Conservation (phyloP, 2,797 vertebrate species). For the Oreonectes daqikongensis region DNA sequence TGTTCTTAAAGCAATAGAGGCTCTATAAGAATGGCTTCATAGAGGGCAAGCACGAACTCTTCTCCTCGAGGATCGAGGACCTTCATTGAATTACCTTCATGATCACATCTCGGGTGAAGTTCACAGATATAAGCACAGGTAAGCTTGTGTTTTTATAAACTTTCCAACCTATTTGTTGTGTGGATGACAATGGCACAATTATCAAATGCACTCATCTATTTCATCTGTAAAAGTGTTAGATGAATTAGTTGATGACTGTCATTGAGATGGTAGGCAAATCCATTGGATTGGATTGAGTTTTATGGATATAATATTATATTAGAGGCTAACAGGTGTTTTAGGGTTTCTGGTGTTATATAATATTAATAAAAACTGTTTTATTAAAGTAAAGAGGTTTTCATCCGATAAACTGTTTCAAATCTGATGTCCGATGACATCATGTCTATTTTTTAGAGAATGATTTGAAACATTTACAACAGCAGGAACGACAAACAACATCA, state of each 20-base stretch:
- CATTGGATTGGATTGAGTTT: slow-evolving; percentile 14
- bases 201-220: slow-evolving; percentile 30
- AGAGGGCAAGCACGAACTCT: background rate
- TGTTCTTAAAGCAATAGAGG: slow-evolving; percentile 53
- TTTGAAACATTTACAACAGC: background rate
- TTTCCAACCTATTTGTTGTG: background rate
- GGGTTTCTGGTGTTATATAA: background rate
- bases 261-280: slow-evolving; percentile 4
- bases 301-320: slow-evolving; percentile 26
- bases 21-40: background rate
- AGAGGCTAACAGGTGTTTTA: background rate
- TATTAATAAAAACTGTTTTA: background rate
- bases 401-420: background rate
- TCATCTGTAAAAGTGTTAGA: slow-evolving; percentile 9
- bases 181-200: background rate
- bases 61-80: background rate
- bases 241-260: slow-evolving; percentile 14
- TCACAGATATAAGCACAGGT: background rate
- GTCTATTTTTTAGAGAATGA: background rate
- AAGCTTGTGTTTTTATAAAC: background rate
- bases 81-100: background rate
- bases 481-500: background rate
- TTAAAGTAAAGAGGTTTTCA: background rate
- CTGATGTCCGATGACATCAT: background rate
- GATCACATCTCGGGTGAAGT: background rate